Evolutionary conservation across 2,113 vertebrate genomes (phyloP), one percentile per base, ranked within the genome.

Genomic region (Leucopternis melanops): DNA sequence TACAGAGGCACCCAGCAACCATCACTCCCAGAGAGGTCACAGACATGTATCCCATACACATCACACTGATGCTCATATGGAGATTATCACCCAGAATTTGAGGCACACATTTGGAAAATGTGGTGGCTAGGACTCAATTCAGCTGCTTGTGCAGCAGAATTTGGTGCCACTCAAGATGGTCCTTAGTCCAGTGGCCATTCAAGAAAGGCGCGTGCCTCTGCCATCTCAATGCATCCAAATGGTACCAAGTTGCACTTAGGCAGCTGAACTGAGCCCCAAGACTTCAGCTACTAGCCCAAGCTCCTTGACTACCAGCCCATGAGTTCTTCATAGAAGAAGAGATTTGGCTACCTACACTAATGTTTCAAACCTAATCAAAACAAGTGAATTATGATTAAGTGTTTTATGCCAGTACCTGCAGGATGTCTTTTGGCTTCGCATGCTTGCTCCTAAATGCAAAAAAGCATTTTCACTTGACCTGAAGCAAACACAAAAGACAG

Each of bases 351-450:
- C 72, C 54, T 75, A 44, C 69, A 34, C 34, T 8, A 15, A 11
- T 19, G 31, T 32, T 72, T n/a, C 59, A 50, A 91, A 69, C 10
- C 27, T 23, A 42, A 5, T 19, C 59, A 49, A 72, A 81, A 36
- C 40, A 61, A 54, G 34, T 7, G 44, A 78, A 49, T 31, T 25
- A 9, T 17, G 61, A 31, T 11, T 2, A 11, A 62, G 7, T 19
- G n/a, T 16, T 29, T 3, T 9, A 8, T 32, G 42, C 23, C 77
- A 95, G 95, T 95, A 98, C 98, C 98, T 94, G 88, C 94, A 98
- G 70, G 47, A 85, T 14, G 75, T 38, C 61, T 74, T 96, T 9
- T 74, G 92, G 21, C 81, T 86, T 32, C 0, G 19, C 27, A 1
- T 6, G 50, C 54, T 94, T 65, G 55, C 69, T 69, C 11, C 62